These are phyloP conservation scores for Vannuccia rotundouncinata DNA, from an alignment of 2,888 invertebrate genomes.

Conservation along the genomic window DNA sequence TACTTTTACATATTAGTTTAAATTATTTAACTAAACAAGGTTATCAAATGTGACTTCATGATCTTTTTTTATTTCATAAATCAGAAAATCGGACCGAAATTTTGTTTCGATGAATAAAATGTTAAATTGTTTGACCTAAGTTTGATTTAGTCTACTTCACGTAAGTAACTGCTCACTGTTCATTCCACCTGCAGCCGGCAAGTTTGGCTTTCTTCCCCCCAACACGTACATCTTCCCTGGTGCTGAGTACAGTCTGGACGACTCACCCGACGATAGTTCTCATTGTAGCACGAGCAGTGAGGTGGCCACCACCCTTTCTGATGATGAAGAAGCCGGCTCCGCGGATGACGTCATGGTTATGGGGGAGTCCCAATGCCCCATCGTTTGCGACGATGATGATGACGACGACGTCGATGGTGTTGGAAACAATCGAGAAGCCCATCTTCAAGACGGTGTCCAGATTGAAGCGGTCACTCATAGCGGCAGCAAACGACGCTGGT, in stretches of 20 bases:
- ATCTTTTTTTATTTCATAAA: too few relatives aligned
- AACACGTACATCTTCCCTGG: constrained; percentile 32
- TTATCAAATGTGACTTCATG: too few relatives aligned
- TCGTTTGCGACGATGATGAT: neutral
- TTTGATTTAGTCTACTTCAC: neutral
- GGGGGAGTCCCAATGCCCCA: neutral
- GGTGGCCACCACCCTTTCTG: constrained; percentile 7
- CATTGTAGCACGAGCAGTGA: constrained; percentile 5
- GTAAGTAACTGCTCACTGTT: neutral
- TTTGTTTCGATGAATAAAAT: too few relatives aligned
- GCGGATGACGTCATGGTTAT: neutral
- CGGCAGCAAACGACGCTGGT: neutral
- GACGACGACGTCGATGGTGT: neutral
- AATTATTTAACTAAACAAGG: too few relatives aligned
- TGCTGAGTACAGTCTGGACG: constrained; percentile 23
- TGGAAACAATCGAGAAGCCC: neutral
- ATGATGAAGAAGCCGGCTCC: neutral
- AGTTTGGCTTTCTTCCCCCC: constrained; percentile 23
- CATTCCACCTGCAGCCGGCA: neutral
- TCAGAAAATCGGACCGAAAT: too few relatives aligned
- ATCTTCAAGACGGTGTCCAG: too few relatives aligned
- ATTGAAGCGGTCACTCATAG: neutral
- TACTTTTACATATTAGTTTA: too few relatives aligned
- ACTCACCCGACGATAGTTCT: neutral
- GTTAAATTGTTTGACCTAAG: neutral